Conservation (phyloP, 2,888 invertebrate species). For the Erebia aethiops region DNA sequence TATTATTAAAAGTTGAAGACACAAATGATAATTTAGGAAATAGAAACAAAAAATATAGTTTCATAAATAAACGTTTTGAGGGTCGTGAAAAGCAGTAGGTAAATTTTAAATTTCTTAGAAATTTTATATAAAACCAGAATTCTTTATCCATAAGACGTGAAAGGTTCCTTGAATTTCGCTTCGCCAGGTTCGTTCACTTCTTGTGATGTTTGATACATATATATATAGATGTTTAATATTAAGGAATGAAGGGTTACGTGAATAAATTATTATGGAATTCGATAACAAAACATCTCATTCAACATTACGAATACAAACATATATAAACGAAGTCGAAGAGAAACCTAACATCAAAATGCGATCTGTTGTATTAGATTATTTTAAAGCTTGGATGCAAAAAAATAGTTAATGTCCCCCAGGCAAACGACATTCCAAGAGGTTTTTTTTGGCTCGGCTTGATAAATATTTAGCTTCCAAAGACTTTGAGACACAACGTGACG, state of each 20-base stretch:
- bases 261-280: not conserved
- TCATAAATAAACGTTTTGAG: not conserved
- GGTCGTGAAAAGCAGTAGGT: not conserved
- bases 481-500: slow-evolving; percentile 55
- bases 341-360: slow-evolving; percentile 16
- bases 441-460: slow-evolving; percentile 61
- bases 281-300: slow-evolving; percentile 4
- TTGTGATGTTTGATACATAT: not conserved
- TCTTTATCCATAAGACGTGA: not conserved
- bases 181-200: slow-evolving; percentile 1
- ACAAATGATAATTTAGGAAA: not conserved
- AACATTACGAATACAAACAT: not conserved
- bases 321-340: not conserved
- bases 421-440: slow-evolving; percentile 67
- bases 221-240: not conserved
- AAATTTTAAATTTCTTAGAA: not conserved
- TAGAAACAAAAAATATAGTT: not conserved
- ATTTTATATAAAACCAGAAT: not conserved
- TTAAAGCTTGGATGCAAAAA: slow-evolving; percentile 14
- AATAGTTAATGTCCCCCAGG: slow-evolving; percentile 36
- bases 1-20: not conserved
- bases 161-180: not conserved
- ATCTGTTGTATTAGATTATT: slow-evolving; percentile 20
- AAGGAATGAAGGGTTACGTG: not conserved
- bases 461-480: slow-evolving; percentile 53